Evolutionary conservation across 2,888 invertebrate genomes (phyloP), one percentile per base, ranked within the genome.

Genomic region (Tetramorium bicarinatum): DNA sequence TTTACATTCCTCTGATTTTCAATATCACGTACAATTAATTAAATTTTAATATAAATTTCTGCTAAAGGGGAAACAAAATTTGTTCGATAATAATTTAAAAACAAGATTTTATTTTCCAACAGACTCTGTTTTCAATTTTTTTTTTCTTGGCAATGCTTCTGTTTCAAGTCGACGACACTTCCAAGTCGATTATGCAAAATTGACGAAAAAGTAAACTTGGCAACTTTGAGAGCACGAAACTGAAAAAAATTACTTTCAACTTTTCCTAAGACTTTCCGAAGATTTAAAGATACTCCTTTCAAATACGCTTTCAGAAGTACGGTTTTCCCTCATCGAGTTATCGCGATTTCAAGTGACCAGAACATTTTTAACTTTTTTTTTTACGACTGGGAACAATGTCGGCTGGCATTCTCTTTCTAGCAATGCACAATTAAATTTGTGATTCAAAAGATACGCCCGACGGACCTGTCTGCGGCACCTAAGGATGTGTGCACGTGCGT

Each of bases 371-470:
- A 44, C 0, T 25, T 1, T 66, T 6, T 66, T 13, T 66, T 66
- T 25, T 3, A 25, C 15, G 3, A 44, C 8, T 25, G 8, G 9
- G 25, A 18, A 62, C 13, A 25, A 47, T 18, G 11, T 29, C 47
- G 2, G 13, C 13, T 21, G 25, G 11, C 29, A 18, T 11, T 34
- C 29, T 34, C 29, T 34, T 34, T 34, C 29, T 29, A 47, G 66
- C 47, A 18, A 44, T 8, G 25, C 15, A 44, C 25, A 67, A 47
- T 67, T 44, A 69, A 77, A 54, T 54, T 56, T 54, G 49, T 3
- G 38, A n/a, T 41, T 29, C 25, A 62, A 81, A 34, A 25, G 41
- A 83, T 62, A 82, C 34, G 34, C 38, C 59, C 72, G 21, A 47
- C 8, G 38, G 0, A 34, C 29, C 29, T 34, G 18, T 64, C 18